phyloP scores from a whole-genome alignment of 2,797 vertebrate species.

The Rhadinocentrus ornatus region DNA sequence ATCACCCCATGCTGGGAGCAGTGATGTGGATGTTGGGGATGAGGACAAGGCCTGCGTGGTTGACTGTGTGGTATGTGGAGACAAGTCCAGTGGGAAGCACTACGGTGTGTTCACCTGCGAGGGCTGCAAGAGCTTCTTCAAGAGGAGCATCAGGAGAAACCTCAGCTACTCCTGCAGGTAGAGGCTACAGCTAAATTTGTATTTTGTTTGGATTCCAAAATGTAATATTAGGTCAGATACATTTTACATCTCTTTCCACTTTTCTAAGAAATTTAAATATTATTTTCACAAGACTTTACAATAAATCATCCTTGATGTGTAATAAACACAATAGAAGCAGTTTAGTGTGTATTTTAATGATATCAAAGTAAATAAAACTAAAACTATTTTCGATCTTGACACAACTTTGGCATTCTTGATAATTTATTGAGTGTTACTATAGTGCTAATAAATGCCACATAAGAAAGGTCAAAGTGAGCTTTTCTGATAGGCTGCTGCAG shows the following conservation, averaged over 20 bases:
- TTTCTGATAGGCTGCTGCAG: not conserved
- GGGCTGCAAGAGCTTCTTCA: conserved; percentile 98
- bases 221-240: not conserved
- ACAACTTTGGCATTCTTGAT: not conserved
- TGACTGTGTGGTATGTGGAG: conserved; percentile 95
- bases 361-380: not conserved
- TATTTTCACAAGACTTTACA: not conserved
- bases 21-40: conserved; percentile 90
- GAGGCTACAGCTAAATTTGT: not conserved
- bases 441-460: not conserved
- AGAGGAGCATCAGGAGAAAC: conserved; percentile 94
- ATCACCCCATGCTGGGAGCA: conserved; percentile 89
- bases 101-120: conserved; percentile 97
- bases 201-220: not conserved
- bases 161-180: conserved; percentile 97
- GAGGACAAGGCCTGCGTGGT: conserved; percentile 91
- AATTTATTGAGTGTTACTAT: not conserved
- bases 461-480: not conserved
- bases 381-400: not conserved
- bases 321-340: not conserved
- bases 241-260: not conserved
- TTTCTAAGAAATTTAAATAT: not conserved
- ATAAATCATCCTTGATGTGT: not conserved
- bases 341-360: not conserved
- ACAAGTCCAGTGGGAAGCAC: conserved; percentile 96